phyloP scores from a whole-genome alignment of 2,797 vertebrate genomes.

The Rhinatrema bivittatum region DNA sequence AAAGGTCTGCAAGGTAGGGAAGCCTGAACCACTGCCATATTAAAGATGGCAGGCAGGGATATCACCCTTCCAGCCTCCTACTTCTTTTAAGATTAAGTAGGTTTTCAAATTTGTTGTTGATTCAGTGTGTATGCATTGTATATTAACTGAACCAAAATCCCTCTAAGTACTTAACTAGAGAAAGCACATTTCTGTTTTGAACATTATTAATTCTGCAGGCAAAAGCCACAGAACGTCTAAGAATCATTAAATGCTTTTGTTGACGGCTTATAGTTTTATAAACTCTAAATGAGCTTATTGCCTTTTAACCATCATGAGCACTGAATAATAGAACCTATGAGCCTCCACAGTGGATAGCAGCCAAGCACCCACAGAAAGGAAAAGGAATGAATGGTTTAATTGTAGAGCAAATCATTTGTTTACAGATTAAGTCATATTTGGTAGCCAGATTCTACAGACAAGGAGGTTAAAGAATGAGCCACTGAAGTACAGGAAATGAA shows the following conservation, averaged over 20 bases:
- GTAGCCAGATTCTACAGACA: constrained; percentile 49
- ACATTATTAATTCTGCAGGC: constrained; percentile 38
- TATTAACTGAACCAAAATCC: constrained; percentile 28
- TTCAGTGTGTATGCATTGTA: constrained; percentile 36
- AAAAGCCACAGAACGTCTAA: constrained; percentile 35
- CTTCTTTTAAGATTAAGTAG: no score
- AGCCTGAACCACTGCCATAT: no score
- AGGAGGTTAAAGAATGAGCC: constrained; percentile 43
- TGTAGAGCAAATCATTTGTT: constrained; percentile 64
- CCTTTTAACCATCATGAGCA: constrained; percentile 58
- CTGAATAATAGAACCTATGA: constrained; percentile 56
- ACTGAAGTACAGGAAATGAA: constrained; percentile 42
- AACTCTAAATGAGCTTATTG: constrained; percentile 61
- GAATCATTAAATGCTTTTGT: constrained; percentile 52
- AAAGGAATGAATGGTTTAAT: constrained; percentile 52
- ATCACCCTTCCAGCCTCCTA: no score
- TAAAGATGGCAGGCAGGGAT: no score
- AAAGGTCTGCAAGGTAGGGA: no score
- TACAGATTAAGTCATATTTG: constrained; percentile 60
- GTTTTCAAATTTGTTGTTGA: constrained; percentile 34
- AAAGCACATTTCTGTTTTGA: not conserved
- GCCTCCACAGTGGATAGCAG: constrained; percentile 45
- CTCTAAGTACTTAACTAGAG: constrained; percentile 21
- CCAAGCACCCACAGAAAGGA: constrained; percentile 39
- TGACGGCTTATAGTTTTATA: constrained; percentile 57